phyloP scores from a whole-genome alignment of 35 echinoderm and acorn worm genomes.

The Holothuria glaberrima region DNA sequence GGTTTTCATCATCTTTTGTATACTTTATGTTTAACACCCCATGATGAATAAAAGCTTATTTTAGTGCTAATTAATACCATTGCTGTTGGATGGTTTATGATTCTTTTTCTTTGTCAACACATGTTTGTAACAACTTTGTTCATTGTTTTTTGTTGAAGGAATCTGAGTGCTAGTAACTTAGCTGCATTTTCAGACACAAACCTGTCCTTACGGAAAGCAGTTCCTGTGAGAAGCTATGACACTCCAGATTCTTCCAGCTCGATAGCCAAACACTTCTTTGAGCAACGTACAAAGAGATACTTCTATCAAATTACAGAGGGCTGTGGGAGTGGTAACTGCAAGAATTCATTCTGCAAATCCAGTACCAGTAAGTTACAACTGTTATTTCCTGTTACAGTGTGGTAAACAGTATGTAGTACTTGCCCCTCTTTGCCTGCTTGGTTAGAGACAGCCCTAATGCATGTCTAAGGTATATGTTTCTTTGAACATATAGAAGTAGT shows the following conservation, averaged over 20 bases:
- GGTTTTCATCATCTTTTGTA: too few relatives aligned
- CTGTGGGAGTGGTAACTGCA: conserved; percentile 77
- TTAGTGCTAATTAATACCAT: too few relatives aligned
- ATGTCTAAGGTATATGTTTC: too few relatives aligned
- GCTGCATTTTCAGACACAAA: conserved; percentile 93
- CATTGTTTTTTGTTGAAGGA: conserved; percentile 50
- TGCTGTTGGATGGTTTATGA: too few relatives aligned
- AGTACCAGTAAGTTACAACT: conserved; percentile 23
- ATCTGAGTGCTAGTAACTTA: conserved; percentile 94
- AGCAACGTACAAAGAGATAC: conserved; percentile 79
- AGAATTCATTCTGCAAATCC: conserved; percentile 85
- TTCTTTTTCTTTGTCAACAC: too few relatives aligned
- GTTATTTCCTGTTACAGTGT: too few relatives aligned
- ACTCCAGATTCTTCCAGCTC: conserved; percentile 72
- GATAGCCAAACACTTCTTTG: conserved; percentile 67
- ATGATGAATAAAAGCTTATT: too few relatives aligned
- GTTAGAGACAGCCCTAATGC: too few relatives aligned
- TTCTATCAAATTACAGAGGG: conserved; percentile 90
- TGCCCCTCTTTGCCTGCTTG: too few relatives aligned
- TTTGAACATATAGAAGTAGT: too few relatives aligned
- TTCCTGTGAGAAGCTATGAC: conserved; percentile 80
- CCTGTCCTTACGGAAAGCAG: conserved; percentile 83
- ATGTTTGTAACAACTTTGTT: not conserved
- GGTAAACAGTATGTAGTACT: too few relatives aligned
- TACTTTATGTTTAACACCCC: too few relatives aligned